These are phyloP conservation scores for Rhineura floridana DNA, from an alignment of 2,113 vertebrate genomes.

Conservation along the genomic window DNA sequence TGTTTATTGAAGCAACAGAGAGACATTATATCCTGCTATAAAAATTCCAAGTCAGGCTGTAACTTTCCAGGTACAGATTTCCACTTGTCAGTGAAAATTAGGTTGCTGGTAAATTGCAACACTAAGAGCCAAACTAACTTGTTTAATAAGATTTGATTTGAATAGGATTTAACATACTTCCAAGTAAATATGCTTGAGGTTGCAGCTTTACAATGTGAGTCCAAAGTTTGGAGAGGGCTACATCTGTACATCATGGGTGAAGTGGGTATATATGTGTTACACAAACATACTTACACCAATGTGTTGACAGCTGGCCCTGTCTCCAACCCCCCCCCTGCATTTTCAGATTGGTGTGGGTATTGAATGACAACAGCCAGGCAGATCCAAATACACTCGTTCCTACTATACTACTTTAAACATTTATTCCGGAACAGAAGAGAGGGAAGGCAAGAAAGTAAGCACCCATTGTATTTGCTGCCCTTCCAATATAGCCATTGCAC, in stretches of 20 bases:
- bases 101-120: neutral
- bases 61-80: neutral
- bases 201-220: too few relatives aligned
- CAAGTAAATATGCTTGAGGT: neutral
- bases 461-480: neutral
- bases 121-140: neutral
- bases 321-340: too few relatives aligned
- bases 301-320: neutral
- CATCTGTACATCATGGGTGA: neutral
- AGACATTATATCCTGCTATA: neutral
- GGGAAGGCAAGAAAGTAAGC: neutral
- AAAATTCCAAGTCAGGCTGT: neutral
- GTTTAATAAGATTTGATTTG: neutral
- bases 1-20: neutral
- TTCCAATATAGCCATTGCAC: neutral
- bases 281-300: neutral
- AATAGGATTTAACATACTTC: neutral
- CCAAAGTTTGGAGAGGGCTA: neutral
- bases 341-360: neutral
- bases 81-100: neutral
- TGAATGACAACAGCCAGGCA: neutral
- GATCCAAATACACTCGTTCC: neutral
- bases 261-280: neutral
- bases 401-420: neutral
- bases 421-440: neutral